Evolutionary conservation across 2,888 invertebrate genomes (phyloP).

Genomic region (Lasioglossum vierecki): DNA sequence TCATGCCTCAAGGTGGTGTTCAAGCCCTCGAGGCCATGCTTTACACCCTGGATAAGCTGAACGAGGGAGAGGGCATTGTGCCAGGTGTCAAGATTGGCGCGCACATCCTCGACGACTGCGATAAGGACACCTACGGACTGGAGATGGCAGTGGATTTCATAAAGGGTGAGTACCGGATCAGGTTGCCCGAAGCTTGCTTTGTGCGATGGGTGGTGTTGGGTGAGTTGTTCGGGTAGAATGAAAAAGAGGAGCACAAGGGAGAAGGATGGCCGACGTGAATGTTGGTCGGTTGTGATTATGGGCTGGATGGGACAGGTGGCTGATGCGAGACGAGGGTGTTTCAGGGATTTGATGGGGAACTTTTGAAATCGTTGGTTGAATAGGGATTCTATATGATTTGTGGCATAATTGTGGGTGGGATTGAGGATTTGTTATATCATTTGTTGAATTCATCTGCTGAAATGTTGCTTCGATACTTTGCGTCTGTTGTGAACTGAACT

Average conservation of each 20-base stretch:
- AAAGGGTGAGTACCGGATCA: conserved; percentile 88
- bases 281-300: background rate
- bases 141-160: conserved; percentile 97
- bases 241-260: background rate
- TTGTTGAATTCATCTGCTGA: accelerated
- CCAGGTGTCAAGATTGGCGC: conserved; percentile 92
- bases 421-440: background rate
- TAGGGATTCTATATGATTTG: background rate
- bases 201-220: background rate
- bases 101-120: conserved; percentile 95
- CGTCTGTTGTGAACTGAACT: background rate
- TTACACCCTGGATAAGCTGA: conserved; percentile 92
- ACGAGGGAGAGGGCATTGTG: conserved; percentile 85
- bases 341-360: background rate
- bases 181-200: background rate
- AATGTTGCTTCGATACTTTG: background rate
- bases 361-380: background rate
- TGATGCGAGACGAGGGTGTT: background rate
- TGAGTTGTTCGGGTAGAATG: background rate
- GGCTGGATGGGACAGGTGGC: background rate
- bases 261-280: background rate
- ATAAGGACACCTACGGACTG: conserved; percentile 95
- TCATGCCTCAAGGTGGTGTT: conserved; percentile 95
- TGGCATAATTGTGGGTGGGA: background rate
- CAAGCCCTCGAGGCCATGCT: conserved; percentile 95